Evolutionary conservation across 2,888 invertebrate species (phyloP), one percentile per base, ranked within the genome.

Genomic region (Cerceris rybyensis): DNA sequence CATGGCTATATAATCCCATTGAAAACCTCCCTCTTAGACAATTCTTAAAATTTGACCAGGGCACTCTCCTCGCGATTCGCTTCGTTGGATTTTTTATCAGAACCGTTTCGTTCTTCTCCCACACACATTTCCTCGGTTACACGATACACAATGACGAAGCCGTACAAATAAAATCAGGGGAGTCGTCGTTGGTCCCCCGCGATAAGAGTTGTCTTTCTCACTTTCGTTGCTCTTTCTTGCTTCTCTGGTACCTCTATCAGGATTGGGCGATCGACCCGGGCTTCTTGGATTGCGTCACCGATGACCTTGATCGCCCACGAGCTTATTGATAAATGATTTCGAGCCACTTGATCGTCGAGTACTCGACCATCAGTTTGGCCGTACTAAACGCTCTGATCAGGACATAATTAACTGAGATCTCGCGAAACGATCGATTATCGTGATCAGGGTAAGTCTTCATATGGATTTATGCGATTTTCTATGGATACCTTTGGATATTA

Each of bases 321-420:
- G 81, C 81, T 83, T 86, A 82, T 88, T 87, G 87, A 90, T 89
- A 88, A 89, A 87, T 87, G 82, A 85, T 88, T 86, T 86, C 76
- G 81, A 79, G 83, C 61, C 78, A 70, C 83, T 74, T 70, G 84
- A 77, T 81, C 76, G 69, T 70, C 69, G 81, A 87, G 85, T 81
- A 78, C 80, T 78, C 59, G 9, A 61, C 43, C 66, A 70, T 69
- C 88, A 87, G 88, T 89, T 79, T 84, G 85, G 64, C 73, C 69
- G 52, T 75, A 72, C 70, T 84, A 67, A 78, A 81, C 28, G 81
- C 87, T 81, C 77, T 70, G 84, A 87, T 88, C 87, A 84, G 85
- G 85, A 85, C 82, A 85, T 79, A 86, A 89, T 88, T 85, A 83
- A 78, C 79, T 71, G 70, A 82, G 87, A 90, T 89, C 87, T 83